A percentile compares a stretch with the other conserved stretches of the same genome.
These are phyloP conservation scores for Pardosa pseudoannulata DNA, from an alignment of 2,888 invertebrate genomes.

Conservation along the genomic window DNA sequence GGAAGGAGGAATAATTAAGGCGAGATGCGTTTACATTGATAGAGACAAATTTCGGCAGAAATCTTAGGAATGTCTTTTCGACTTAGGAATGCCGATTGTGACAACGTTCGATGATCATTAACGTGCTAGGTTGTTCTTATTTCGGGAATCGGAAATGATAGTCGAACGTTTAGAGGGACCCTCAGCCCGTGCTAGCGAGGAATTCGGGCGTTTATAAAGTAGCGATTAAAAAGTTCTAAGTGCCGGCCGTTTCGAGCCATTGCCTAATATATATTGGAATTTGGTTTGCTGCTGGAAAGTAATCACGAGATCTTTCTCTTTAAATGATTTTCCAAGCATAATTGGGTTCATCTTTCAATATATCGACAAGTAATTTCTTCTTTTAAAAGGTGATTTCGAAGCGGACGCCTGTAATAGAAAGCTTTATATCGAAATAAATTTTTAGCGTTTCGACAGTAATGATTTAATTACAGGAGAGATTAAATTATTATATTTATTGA, in stretches of 20 bases:
- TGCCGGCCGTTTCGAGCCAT: not conserved
- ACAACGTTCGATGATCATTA: slow-evolving; percentile 54
- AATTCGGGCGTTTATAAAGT: not conserved
- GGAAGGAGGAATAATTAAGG: slow-evolving; percentile 63
- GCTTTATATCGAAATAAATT: too few relatives aligned
- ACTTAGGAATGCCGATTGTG: slow-evolving; percentile 37
- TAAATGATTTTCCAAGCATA: not conserved
- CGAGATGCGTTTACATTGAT: slow-evolving; percentile 55
- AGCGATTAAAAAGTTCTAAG: not conserved
- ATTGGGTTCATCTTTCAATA: not conserved
- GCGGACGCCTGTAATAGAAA: too few relatives aligned
- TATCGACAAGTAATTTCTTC: not conserved
- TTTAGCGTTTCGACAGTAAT: too few relatives aligned
- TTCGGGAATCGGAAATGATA: slow-evolving; percentile 1
- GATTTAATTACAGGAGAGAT: too few relatives aligned
- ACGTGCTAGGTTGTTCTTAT: slow-evolving; percentile 25
- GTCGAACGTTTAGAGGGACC: not conserved
- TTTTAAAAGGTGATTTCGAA: too few relatives aligned
- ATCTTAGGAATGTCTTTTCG: slow-evolving; percentile 19
- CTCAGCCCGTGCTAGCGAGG: too few relatives aligned
- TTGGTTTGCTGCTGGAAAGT: not conserved
- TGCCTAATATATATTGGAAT: not conserved
- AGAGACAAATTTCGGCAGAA: slow-evolving; percentile 44
- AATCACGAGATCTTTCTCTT: not conserved
- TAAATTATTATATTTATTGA: too few relatives aligned